phyloP scores from a whole-genome alignment of 2,113 vertebrate species.

The Oncorhynchus clarkii region DNA sequence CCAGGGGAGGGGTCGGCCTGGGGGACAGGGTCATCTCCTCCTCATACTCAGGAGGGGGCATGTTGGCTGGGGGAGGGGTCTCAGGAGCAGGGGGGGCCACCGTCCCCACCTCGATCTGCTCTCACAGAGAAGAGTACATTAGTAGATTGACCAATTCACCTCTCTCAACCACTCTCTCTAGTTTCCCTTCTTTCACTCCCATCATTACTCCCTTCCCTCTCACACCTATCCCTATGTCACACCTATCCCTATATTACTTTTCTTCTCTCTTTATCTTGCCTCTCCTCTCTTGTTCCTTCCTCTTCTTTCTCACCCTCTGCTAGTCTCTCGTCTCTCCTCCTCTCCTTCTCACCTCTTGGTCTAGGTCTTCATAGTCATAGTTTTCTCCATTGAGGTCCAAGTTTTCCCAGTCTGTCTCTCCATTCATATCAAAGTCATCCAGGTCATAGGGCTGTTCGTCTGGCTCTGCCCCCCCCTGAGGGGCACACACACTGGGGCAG shows the following conservation, averaged over 20 bases:
- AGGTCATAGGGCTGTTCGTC: constrained; percentile 38
- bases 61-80: constrained; percentile 1
- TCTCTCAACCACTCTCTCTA: neutral
- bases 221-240: neutral
- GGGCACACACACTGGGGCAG: constrained; percentile 27
- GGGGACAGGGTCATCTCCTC: constrained; percentile 31
- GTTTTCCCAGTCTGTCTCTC: constrained; percentile 62
- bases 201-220: neutral
- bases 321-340: accelerated
- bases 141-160: too few species aligned
- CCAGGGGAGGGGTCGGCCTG: neutral
- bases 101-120: constrained; percentile 69
- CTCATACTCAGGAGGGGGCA: constrained; percentile 9
- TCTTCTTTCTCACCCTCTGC: neutral
- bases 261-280: neutral
- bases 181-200: neutral
- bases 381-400: constrained; percentile 60
- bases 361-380: constrained; percentile 67
- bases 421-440: constrained; percentile 53
- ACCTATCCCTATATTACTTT: neutral
- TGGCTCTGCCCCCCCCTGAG: neutral
- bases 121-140: neutral
- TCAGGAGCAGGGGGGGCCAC: constrained; percentile 53
- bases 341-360: constrained; percentile 57
- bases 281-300: neutral